phyloP scores from a whole-genome alignment of 2,797 vertebrate species.

The Micropoecilia bifurca region DNA sequence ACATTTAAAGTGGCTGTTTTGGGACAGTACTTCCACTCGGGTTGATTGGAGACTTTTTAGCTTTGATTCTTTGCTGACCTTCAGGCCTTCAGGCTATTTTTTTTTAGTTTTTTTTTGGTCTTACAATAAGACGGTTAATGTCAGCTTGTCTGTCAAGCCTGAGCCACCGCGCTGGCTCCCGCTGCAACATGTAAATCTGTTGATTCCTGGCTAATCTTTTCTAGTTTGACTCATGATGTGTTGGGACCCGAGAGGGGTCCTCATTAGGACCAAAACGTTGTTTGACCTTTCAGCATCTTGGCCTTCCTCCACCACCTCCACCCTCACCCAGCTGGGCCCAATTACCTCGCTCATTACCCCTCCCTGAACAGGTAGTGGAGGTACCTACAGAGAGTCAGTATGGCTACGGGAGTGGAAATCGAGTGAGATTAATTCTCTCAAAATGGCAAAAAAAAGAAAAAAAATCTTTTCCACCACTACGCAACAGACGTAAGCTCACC shows the following conservation, averaged over 20 bases:
- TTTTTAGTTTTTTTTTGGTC: slow-evolving; percentile 57
- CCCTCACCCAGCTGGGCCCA: slow-evolving; percentile 77
- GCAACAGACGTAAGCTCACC: slow-evolving; percentile 6
- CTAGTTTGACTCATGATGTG: slow-evolving; percentile 65
- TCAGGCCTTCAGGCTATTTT: slow-evolving; percentile 39
- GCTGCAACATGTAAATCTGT: slow-evolving; percentile 30
- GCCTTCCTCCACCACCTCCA: slow-evolving; percentile 59
- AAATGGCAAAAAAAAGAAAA: slow-evolving; percentile 23
- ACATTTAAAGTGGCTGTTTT: slow-evolving; percentile 76
- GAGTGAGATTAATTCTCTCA: slow-evolving; percentile 43
- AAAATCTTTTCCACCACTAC: slow-evolving; percentile 9
- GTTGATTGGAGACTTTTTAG: slow-evolving; percentile 73
- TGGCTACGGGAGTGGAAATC: slow-evolving; percentile 56
- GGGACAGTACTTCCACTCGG: slow-evolving; percentile 51
- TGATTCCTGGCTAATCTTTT: slow-evolving; percentile 68
- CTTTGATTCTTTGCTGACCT: slow-evolving; percentile 75
- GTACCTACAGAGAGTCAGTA: slow-evolving; percentile 52
- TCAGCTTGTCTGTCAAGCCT: slow-evolving; percentile 71
- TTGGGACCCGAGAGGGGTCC: slow-evolving; percentile 70
- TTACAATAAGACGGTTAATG: slow-evolving; percentile 52
- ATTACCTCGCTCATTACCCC: slow-evolving; percentile 79
- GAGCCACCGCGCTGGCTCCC: slow-evolving; percentile 19
- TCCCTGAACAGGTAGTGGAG: slow-evolving; percentile 66
- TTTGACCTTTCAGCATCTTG: slow-evolving; percentile 78
- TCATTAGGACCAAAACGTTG: slow-evolving; percentile 79